Percentiles rank a stretch among this genome's conserved stretches.
These are phyloP conservation scores for Anoplopoma fimbria DNA, from an alignment of 2,113 vertebrate genomes.

Conservation along the genomic window DNA sequence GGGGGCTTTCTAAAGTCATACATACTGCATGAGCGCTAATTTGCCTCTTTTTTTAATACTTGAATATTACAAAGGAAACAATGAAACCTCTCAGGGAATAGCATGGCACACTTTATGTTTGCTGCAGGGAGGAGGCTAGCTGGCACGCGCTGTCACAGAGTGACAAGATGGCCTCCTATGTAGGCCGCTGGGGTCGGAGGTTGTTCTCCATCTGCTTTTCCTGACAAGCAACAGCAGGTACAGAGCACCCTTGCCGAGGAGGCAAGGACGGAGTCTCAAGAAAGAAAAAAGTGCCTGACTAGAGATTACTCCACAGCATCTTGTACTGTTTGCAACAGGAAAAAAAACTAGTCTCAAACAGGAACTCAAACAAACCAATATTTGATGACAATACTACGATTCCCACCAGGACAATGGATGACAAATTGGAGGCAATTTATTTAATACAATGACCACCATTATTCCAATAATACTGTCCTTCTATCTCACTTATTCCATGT, in stretches of 20 bases:
- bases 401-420: neutral
- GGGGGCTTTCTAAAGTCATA: slow-evolving; percentile 53
- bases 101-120: slow-evolving; percentile 49
- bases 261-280: slow-evolving; percentile 7
- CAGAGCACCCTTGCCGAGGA: slow-evolving; percentile 32
- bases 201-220: slow-evolving; percentile 42
- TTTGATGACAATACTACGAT: neutral
- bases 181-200: slow-evolving; percentile 50
- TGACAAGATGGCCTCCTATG: slow-evolving; percentile 45
- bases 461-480: neutral
- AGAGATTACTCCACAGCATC: neutral
- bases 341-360: neutral
- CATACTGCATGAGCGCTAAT: slow-evolving; percentile 78
- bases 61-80: slow-evolving; percentile 69
- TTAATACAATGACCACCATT: neutral
- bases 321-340: neutral
- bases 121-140: neutral
- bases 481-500: neutral
- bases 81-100: slow-evolving; percentile 19
- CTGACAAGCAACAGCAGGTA: slow-evolving; percentile 57
- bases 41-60: slow-evolving; percentile 56
- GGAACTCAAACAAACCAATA: neutral
- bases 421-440: neutral
- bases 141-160: slow-evolving; percentile 13
- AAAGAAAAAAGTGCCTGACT: neutral